Percentiles rank a stretch among this genome's conserved stretches.
These are phyloP conservation scores for Scolopax rusticola DNA, from an alignment of 2,797 vertebrate genomes.

Conservation along the genomic window DNA sequence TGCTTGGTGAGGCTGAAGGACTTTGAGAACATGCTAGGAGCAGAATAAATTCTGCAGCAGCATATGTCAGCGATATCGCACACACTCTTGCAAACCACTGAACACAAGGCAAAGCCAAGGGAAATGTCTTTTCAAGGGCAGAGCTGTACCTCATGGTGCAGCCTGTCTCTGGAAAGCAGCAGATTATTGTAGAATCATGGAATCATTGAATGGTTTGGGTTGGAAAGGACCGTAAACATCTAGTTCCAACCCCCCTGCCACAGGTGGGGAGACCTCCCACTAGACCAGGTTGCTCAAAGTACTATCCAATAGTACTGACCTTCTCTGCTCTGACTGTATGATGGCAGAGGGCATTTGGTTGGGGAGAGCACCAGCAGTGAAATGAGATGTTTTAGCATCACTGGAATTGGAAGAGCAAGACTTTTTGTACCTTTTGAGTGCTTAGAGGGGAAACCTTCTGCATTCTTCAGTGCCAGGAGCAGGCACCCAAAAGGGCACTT, in stretches of 20 bases:
- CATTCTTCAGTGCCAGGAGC: not conserved
- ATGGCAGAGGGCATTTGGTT: not conserved
- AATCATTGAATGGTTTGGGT: not conserved
- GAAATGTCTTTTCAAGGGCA: slow-evolving; percentile 3
- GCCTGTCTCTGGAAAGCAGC: not conserved
- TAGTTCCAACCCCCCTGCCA: not conserved
- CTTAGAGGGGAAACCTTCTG: not conserved
- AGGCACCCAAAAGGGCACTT: not conserved
- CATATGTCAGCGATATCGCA: not conserved
- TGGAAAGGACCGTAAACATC: not conserved
- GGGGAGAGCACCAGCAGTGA: not conserved
- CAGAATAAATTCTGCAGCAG: not conserved
- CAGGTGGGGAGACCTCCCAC: not conserved
- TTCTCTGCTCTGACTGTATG: not conserved
- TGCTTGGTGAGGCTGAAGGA: not conserved
- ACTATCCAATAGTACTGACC: not conserved
- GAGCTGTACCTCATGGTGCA: not conserved
- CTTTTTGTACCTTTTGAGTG: not conserved
- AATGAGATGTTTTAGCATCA: not conserved
- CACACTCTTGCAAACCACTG: not conserved
- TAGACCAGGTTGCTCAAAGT: not conserved
- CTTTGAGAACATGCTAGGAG: not conserved
- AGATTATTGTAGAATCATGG: not conserved
- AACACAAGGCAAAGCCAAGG: not conserved
- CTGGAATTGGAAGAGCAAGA: not conserved